Evolutionary conservation across 2,888 invertebrate species (phyloP), one percentile per base, ranked within the genome.

Genomic region (Tiliacea aurago): DNA sequence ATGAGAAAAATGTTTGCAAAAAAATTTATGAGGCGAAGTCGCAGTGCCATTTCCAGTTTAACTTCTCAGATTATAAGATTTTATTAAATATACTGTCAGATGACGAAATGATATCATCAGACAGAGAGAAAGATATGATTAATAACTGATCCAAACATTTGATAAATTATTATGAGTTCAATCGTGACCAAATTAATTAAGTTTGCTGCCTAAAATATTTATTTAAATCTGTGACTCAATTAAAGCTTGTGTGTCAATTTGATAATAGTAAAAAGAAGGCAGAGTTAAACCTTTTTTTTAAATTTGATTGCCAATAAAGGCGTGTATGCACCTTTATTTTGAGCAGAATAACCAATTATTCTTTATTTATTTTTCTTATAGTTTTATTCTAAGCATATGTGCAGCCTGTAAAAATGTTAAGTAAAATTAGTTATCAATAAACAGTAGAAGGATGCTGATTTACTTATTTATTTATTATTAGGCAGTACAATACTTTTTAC

Each of bases 111-210:
- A 78, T 66, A 62, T 49, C 45, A 81, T 80, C 68, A 73, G n/a
- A 64, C 43, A 67, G 13, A 73, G 33, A 78, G 71, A 74, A 73
- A 77, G 51, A 75, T 71, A 83, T 84, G 84, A 88, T 86, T 84
- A 83, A 83, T 87, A 69, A 78, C 67, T 64, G 33, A 75, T 68
- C 65, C 67, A 76, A 75, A 64, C 47, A 77, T 81, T 78, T 86
- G 85, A 88, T 88, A 69, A 80, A 88, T 86, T 69, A 64, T 76
- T 76, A 73, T 66, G 66, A 68, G 75, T 77, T 69, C 49, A 76
- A 65, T 86, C 86, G 88, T 87, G 84, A 84, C 78, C 64, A 83
- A 75, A 83, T 86, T 87, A 88, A 88, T 87, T 88, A 88, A 82
- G 69, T 80, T 74, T 73, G 73, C 63, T 63, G 67, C 66, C 70